phyloP scores from a whole-genome alignment of 2,797 vertebrate species.

The Ispidina picta region DNA sequence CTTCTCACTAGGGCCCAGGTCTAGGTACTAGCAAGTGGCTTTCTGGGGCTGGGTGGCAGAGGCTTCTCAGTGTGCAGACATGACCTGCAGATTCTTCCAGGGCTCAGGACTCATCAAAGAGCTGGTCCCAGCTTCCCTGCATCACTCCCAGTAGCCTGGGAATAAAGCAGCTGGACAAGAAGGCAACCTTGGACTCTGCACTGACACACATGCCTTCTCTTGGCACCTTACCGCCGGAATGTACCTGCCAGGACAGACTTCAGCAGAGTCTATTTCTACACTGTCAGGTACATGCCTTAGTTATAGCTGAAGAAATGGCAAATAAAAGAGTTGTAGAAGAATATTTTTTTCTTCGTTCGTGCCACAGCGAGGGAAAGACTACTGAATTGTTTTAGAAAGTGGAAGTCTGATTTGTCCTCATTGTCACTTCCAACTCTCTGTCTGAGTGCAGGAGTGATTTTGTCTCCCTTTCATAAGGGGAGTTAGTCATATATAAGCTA shows the following conservation, averaged over 20 bases:
- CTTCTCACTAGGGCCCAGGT: background rate
- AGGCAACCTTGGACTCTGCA: background rate
- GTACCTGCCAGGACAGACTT: background rate
- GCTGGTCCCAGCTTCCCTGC: background rate
- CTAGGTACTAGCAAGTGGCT: background rate
- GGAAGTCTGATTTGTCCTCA: slow-evolving; percentile 65
- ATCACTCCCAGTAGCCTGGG: background rate
- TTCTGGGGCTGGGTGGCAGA: background rate
- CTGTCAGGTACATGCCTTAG: background rate
- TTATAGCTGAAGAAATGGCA: background rate
- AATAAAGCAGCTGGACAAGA: background rate
- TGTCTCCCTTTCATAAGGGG: background rate
- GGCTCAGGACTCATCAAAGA: background rate
- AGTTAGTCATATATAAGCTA: slow-evolving; percentile 6
- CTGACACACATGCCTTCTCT: background rate
- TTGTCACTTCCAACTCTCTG: slow-evolving; percentile 59
- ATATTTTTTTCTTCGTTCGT: slow-evolving; percentile 57
- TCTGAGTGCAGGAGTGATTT: slow-evolving; percentile 29
- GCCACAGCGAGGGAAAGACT: slow-evolving; percentile 40
- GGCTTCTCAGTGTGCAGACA: background rate
- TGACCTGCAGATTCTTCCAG: background rate
- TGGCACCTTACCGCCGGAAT: background rate
- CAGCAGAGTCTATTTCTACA: background rate
- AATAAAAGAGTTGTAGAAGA: background rate
- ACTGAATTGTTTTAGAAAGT: slow-evolving; percentile 33